These are phyloP conservation scores for Bombyx huttoni DNA, from an alignment of 2,888 invertebrate species.

Conservation along the genomic window DNA sequence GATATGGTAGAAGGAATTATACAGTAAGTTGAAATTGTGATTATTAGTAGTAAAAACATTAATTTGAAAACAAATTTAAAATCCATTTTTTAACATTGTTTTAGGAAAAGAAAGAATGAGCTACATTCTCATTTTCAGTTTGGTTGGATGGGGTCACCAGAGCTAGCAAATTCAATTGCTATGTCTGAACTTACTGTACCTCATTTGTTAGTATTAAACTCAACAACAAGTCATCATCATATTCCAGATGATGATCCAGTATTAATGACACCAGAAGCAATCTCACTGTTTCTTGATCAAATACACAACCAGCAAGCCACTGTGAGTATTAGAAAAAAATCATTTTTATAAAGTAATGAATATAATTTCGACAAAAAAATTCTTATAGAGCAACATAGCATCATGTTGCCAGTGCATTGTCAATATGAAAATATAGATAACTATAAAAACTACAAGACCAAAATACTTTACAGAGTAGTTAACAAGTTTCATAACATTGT, in stretches of 20 bases:
- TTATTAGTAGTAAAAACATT: neutral
- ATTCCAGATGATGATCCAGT: constrained; percentile 88
- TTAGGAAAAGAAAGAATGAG: constrained; percentile 73
- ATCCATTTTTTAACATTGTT: constrained; percentile 8
- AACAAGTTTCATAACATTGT: too few relatives aligned
- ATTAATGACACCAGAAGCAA: constrained; percentile 84
- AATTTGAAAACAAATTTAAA: neutral
- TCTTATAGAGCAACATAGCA: too few relatives aligned
- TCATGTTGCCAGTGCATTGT: too few relatives aligned
- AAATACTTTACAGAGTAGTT: too few relatives aligned
- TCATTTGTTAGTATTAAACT: constrained; percentile 90
- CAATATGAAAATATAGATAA: too few relatives aligned
- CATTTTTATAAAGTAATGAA: too few relatives aligned
- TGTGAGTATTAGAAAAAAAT: constrained; percentile 64
- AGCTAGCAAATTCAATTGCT: constrained; percentile 93
- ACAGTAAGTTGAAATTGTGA: constrained; percentile 39
- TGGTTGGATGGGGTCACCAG: constrained; percentile 93
- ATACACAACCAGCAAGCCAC: constrained; percentile 84
- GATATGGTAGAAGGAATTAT: constrained; percentile 89
- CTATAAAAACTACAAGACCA: too few relatives aligned
- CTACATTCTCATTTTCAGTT: constrained; percentile 92
- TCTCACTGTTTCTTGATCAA: constrained; percentile 81
- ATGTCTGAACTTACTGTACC: constrained; percentile 89
- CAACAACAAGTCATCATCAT: constrained; percentile 93
- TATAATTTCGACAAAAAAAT: too few relatives aligned